These are phyloP conservation scores for Procavia capensis DNA, from an alignment of 2,113 vertebrate genomes.

Conservation along the genomic window DNA sequence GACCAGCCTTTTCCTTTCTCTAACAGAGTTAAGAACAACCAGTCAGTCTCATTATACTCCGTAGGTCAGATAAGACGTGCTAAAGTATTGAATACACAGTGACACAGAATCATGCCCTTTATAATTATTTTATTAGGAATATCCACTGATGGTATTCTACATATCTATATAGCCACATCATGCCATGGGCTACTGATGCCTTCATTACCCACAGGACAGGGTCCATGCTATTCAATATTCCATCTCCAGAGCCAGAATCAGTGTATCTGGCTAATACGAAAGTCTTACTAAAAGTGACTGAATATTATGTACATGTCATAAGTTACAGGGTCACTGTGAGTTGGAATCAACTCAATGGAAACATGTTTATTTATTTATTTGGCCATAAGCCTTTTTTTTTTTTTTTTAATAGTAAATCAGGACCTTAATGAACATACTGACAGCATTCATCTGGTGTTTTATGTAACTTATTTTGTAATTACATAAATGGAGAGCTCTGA, in stretches of 20 bases:
- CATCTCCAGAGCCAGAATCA: background rate
- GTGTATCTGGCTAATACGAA: background rate
- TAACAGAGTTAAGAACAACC: background rate
- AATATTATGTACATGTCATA: background rate
- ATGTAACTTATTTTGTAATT: background rate
- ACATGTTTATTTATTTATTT: too few species aligned
- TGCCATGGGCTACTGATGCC: background rate
- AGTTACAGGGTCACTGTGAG: too few species aligned
- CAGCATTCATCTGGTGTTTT: background rate
- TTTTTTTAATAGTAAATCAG: background rate
- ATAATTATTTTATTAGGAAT: background rate
- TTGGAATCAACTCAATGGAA: too few species aligned
- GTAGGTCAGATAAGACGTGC: too few species aligned
- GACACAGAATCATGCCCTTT: background rate
- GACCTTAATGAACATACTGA: background rate
- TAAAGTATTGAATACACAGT: too few species aligned
- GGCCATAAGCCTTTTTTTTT: background rate
- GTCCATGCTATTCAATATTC: background rate
- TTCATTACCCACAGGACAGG: background rate
- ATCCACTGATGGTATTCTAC: background rate
- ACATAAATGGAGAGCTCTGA: background rate
- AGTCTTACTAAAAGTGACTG: background rate
- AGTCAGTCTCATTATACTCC: background rate
- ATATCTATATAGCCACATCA: background rate
- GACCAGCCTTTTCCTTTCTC: background rate